These are phyloP conservation scores for Chionomys nivalis DNA, from an alignment of 2,113 vertebrate species.

Conservation along the genomic window DNA sequence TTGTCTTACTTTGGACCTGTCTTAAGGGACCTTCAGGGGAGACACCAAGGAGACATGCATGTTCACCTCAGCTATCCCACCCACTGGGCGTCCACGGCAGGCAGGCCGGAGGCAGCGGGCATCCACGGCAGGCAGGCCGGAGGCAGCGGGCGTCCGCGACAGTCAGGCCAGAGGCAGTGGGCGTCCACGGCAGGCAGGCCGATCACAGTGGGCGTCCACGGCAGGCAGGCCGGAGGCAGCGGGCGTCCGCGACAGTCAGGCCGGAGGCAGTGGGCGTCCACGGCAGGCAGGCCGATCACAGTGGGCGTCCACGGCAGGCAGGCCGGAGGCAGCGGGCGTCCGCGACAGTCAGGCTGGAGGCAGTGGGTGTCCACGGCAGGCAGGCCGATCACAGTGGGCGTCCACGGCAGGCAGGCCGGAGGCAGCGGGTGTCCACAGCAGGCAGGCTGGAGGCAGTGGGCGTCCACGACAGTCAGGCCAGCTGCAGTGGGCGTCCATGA, in stretches of 20 bases:
- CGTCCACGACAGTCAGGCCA: background rate
- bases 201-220: fast-evolving
- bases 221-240: background rate
- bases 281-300: background rate
- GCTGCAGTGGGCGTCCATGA: fast-evolving
- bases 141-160: fast-evolving
- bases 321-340: fast-evolving
- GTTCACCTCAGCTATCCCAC: background rate
- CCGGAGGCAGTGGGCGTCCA: no score
- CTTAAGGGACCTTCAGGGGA: background rate
- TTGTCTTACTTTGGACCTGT: background rate
- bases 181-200: no score
- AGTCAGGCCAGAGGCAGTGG: fast-evolving
- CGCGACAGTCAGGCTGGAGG: fast-evolving
- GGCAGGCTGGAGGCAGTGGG: fast-evolving
- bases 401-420: no score
- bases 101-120: no score
- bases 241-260: no score
- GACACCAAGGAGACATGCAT: background rate
- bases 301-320: background rate
- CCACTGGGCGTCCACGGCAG: no score
- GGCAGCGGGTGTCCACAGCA: no score
- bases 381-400: background rate
- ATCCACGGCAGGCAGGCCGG: background rate
- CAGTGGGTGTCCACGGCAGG: no score